These are phyloP conservation scores for Ecdyonurus torrentis DNA, from an alignment of 2,888 invertebrate species.

Conservation along the genomic window DNA sequence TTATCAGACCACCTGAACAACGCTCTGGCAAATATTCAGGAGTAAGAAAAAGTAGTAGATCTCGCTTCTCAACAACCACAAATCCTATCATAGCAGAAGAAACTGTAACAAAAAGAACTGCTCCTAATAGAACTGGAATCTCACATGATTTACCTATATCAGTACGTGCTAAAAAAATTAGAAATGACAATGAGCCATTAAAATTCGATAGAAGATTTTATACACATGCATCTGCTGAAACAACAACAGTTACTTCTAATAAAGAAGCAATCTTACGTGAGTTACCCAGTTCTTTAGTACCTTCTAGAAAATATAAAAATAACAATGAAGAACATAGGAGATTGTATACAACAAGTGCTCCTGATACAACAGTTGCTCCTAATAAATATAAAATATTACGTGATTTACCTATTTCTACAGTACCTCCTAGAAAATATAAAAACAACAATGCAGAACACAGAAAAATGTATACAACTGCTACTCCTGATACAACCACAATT, in stretches of 20 bases:
- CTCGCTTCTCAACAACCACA: background rate
- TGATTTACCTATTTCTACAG: background rate
- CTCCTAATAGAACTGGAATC: too few relatives aligned
- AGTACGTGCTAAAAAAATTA: background rate
- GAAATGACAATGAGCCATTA: background rate
- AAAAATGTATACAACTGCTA: too few relatives aligned
- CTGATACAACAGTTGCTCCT: background rate
- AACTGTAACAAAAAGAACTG: too few relatives aligned
- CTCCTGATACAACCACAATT: too few relatives aligned
- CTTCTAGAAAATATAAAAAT: background rate
- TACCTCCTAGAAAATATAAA: background rate
- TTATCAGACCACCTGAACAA: background rate
- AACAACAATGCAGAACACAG: too few relatives aligned
- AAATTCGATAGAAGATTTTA: background rate
- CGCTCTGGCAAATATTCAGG: background rate
- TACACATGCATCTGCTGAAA: background rate
- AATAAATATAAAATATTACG: background rate
- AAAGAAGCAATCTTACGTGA: background rate
- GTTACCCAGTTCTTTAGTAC: background rate
- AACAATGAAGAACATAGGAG: background rate
- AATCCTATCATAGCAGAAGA: background rate
- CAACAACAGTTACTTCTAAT: background rate
- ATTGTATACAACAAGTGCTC: background rate
- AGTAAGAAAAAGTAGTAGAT: background rate
- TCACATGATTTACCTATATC: too few relatives aligned